Conservation (phyloP, 2,113 vertebrate genomes). For the Alosa alosa region DNA sequence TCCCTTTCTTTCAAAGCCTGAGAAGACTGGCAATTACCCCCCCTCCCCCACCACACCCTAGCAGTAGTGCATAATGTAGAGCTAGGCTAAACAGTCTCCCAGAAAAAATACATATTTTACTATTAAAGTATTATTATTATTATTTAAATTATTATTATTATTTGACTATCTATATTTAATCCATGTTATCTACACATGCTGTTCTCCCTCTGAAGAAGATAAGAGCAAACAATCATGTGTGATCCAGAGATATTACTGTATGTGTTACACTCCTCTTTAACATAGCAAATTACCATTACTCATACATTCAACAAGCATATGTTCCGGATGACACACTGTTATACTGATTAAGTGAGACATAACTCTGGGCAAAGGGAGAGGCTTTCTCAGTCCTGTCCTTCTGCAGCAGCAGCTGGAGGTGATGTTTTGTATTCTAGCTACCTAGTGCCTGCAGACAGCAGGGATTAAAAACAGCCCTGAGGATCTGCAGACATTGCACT, state of each 20-base stretch:
- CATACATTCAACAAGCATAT: too few relatives aligned
- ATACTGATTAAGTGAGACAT: neutral
- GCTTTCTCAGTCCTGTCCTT: neutral
- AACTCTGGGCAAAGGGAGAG: neutral
- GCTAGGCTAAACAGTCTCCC: neutral
- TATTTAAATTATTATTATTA: neutral
- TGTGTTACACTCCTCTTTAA: neutral
- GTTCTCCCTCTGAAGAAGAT: neutral
- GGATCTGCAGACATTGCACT: neutral
- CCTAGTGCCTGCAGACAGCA: neutral
- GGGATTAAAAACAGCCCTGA: neutral
- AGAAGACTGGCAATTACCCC: too few relatives aligned
- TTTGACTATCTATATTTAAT: too few relatives aligned
- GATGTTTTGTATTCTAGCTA: neutral
- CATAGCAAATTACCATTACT: too few relatives aligned
- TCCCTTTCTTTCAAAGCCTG: neutral
- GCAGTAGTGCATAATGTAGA: neutral
- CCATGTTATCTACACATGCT: too few relatives aligned
- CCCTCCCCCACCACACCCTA: too few relatives aligned
- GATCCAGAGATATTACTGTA: neutral
- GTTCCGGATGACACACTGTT: neutral
- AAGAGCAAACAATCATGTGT: neutral
- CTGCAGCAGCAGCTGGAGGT: neutral
- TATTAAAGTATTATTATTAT: neutral
- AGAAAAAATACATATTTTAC: neutral